Evolutionary conservation across 2,113 vertebrate genomes (phyloP), one percentile per base, ranked within the genome.

Genomic region (Phylloscopus trochilus): DNA sequence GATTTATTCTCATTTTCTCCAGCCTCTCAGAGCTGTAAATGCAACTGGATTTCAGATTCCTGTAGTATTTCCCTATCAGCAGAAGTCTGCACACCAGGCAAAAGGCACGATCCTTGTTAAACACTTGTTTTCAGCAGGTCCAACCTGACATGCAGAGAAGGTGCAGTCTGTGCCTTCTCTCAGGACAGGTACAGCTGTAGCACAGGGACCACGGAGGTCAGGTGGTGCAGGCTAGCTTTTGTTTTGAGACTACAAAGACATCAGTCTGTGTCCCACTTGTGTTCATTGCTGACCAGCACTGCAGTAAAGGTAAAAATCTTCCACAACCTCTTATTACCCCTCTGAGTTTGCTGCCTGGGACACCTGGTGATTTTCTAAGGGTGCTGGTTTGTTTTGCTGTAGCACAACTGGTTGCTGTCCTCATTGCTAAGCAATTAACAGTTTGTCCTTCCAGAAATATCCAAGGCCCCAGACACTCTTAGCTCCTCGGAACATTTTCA

Each of bases 361-460:
- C 30, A 76, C 91, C 83, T 35, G 41, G 44, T 56, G 31, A 76
- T 96, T 89, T 91, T 78, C 62, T 64, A 15, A 49, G 27, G 14
- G n/a, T 7, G 37, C 19, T 60, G 70, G 17, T 73, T 82, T 82
- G 77, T 82, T 93, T 79, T 87, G 84, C 70, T 74, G 51, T 8
- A 43, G 58, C 44, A 52, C 9, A 26, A 8, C 31, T 22, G 30
- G 0, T 41, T 78, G 73, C 43, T 84, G 72, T 73, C 70, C 63
- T 70, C 78, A 87, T 62, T 85, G 77, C 77, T 79, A 69, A 92
- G 93, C 89, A 92, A 89, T 92, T 92, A 75, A 59, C 46, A 70
- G 60, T 81, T 83, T 81, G n/a, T 67, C 62, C 92, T 90, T 91
- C 91, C 94, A 96, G 78, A 95, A 91, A 56, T 56, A 82, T 11